phyloP scores from a whole-genome alignment of 1,140 invertebrate genomes.

The Leptinotarsa defecta region DNA sequence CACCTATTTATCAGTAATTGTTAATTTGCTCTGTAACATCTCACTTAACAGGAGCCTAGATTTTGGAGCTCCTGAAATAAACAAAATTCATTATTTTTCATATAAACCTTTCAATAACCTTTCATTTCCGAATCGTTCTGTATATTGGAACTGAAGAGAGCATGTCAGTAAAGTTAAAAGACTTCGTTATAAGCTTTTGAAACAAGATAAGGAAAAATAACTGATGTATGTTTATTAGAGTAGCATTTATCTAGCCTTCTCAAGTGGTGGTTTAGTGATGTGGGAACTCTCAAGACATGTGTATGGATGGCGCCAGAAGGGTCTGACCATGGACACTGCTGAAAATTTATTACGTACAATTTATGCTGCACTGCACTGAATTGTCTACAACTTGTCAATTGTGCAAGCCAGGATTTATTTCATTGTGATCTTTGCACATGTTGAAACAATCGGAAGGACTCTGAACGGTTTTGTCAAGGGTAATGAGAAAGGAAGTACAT shows the following conservation, averaged over 20 bases:
- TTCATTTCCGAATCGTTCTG: neutral
- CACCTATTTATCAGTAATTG: too few relatives aligned
- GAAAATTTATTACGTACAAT: neutral
- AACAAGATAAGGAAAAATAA: slow-evolving; percentile 13
- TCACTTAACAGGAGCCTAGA: too few relatives aligned
- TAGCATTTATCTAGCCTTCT: slow-evolving; percentile 16
- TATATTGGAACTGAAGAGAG: slow-evolving; percentile 1
- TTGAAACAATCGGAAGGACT: neutral
- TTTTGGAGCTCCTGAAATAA: too few relatives aligned
- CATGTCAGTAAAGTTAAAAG: slow-evolving; percentile 4
- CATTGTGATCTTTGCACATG: neutral
- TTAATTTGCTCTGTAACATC: too few relatives aligned
- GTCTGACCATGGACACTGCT: slow-evolving; percentile 9
- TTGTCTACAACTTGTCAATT: slow-evolving; percentile 5
- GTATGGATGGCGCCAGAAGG: slow-evolving; percentile 11
- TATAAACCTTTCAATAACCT: neutral
- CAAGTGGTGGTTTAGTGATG: slow-evolving; percentile 15
- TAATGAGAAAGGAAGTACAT: too few relatives aligned
- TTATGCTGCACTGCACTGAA: neutral
- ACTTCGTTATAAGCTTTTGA: slow-evolving; percentile 6
- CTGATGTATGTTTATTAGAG: slow-evolving; percentile 21
- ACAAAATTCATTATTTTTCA: too few relatives aligned
- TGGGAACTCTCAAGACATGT: slow-evolving; percentile 19
- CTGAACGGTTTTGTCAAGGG: neutral
- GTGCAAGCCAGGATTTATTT: neutral